phyloP scores from a whole-genome alignment of 2,113 vertebrate genomes.

The Phoxinus phoxinus region DNA sequence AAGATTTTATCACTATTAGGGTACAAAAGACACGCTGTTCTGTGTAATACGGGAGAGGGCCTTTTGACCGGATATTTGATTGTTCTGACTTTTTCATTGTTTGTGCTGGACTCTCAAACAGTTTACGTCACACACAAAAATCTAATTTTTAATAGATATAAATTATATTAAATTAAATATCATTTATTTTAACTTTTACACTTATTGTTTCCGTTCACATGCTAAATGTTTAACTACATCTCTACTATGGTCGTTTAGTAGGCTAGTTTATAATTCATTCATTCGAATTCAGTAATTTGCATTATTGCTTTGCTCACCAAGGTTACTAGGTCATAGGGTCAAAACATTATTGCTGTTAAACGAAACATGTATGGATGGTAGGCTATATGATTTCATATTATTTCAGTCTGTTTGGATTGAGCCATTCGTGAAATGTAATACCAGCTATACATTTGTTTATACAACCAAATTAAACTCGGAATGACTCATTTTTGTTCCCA shows the following conservation, averaged over 20 bases:
- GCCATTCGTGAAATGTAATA: not conserved
- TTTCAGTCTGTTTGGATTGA: not conserved
- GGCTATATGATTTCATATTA: not conserved
- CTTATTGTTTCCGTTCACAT: not conserved
- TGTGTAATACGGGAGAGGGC: not conserved
- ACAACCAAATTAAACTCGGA: slow-evolving; percentile 23
- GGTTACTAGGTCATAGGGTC: slow-evolving; percentile 30
- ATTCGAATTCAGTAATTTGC: not conserved
- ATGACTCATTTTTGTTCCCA: not conserved
- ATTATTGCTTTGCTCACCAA: slow-evolving; percentile 26
- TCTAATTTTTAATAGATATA: not conserved
- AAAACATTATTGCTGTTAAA: slow-evolving; percentile 18
- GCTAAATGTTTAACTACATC: not conserved
- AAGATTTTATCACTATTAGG: not conserved
- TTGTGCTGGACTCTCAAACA: not conserved
- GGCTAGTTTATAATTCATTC: not conserved
- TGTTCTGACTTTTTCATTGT: slow-evolving; percentile 16
- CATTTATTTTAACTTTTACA: not conserved
- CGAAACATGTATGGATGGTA: slow-evolving; percentile 5
- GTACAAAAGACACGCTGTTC: not conserved
- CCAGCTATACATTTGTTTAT: not conserved
- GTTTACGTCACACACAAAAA: not conserved
- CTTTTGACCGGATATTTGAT: slow-evolving; percentile 4
- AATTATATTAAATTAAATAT: slow-evolving; percentile 7
- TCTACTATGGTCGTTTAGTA: not conserved